Base-by-base conservation (phyloP, 2,797 vertebrate genomes). In the Anolis apletophallus region DNA sequence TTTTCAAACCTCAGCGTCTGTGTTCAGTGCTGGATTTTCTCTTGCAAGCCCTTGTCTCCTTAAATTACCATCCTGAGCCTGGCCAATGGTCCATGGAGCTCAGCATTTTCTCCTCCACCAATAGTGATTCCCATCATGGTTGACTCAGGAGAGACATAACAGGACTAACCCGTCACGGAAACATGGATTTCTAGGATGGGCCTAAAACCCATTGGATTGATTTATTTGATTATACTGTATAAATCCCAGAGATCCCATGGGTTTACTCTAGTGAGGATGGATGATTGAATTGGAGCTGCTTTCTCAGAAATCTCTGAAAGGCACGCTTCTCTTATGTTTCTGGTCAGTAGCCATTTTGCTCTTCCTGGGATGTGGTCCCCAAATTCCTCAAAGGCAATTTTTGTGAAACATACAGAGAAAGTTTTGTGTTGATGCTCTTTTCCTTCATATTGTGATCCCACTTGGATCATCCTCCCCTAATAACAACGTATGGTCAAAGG, bases 241-340 rank as follows among this genome's bases (percentile, higher is more conserved):
- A 64, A 64, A 64, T 64, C 61, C 61, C 61, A 64, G 26, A 61
- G 21, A 61, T 61, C 1, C 59, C 21, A 23, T 29, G 14, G 61
- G 29, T 64, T 26, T 64, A 29, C 26, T 64, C 61, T 64, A 64
- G 9, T 29, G 9, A 8, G 61, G 59, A 64, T 26, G 23, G 59
- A 26, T 10, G 10, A 23, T 64, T 64, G 59, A 26, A 64, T 64
- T 64, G 59, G 59, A 61, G 59, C 23, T 57, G 81, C 69, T 57
- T 72, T 72, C 84, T 93, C 76, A 91, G 83, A 90, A 93, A 69
- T 50, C 90, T 86, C 90, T 91, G 90, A 36, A 69, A 85, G 13
- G 90, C 54, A 50, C 84, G 74, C 29, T 92, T 88, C 71, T 85
- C 91, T 91, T 34, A 77, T 88, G 32, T 23, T 83, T n/a, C 29